Conservation (phyloP, 1,140 invertebrate species). For the Phymastichus coffea region DNA sequence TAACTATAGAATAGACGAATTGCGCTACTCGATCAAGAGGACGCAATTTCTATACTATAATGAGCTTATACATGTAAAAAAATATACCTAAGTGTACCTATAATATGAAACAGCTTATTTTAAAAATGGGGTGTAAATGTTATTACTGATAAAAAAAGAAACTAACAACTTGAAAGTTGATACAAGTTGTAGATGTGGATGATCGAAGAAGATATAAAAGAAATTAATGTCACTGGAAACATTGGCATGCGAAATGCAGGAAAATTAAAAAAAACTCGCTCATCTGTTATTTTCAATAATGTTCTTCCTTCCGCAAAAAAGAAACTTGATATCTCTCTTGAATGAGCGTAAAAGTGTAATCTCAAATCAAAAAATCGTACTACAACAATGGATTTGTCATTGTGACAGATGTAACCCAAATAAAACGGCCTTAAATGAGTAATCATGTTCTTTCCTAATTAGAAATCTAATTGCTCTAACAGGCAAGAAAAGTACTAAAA, state of each 20-base stretch:
- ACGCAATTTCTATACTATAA: constrained; percentile 51
- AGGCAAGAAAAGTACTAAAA: constrained; percentile 26
- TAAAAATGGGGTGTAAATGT: constrained; percentile 34
- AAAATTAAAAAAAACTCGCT: constrained; percentile 38
- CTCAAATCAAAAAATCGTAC: background rate
- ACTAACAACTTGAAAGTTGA: background rate
- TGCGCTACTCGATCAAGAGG: constrained; percentile 31
- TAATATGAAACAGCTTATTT: constrained; percentile 48
- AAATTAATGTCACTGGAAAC: constrained; percentile 24
- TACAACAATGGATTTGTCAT: constrained; percentile 43
- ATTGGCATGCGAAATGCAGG: constrained; percentile 33
- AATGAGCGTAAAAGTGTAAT: background rate
- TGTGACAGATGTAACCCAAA: constrained; percentile 40
- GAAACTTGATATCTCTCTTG: background rate
- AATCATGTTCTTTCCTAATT: constrained; percentile 39
- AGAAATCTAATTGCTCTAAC: constrained; percentile 33
- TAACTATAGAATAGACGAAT: constrained; percentile 23
- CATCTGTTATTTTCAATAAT: background rate
- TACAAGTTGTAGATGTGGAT: constrained; percentile 17
- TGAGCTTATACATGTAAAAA: constrained; percentile 57
- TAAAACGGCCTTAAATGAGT: constrained; percentile 53
- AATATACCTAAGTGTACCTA: constrained; percentile 55
- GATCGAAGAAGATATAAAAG: background rate
- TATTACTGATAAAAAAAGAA: constrained; percentile 24
- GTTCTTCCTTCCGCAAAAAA: background rate